Evolutionary conservation across 2,113 vertebrate genomes (phyloP).

Genomic region (Chloropsis hardwickii): DNA sequence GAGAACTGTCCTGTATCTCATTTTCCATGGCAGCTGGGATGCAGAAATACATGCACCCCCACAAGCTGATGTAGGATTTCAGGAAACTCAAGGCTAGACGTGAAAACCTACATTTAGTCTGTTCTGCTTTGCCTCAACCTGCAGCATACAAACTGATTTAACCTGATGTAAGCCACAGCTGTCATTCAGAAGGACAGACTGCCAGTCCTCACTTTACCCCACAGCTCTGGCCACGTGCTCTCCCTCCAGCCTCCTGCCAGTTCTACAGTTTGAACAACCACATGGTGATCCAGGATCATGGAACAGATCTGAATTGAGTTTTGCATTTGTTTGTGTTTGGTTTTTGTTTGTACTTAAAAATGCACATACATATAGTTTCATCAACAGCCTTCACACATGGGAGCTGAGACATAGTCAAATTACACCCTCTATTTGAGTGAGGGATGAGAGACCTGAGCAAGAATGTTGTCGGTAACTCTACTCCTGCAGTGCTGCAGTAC

Average conservation of each 20-base stretch:
- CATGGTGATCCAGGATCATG: not conserved
- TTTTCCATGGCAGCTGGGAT: not conserved
- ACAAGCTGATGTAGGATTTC: not conserved
- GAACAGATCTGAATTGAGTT: not conserved
- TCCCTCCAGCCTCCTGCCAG: not conserved
- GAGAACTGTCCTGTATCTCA: not conserved
- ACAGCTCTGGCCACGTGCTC: not conserved
- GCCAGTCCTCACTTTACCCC: conserved; percentile 35
- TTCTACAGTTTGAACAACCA: not conserved
- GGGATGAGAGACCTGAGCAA: conserved; percentile 59
- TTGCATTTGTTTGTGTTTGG: not conserved
- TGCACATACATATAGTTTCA: not conserved
- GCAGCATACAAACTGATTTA: not conserved
- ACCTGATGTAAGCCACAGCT: conserved; percentile 39
- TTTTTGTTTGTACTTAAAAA: conserved; percentile 6
- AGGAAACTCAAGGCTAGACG: not conserved
- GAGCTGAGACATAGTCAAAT: conserved; percentile 57
- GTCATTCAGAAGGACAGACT: conserved; percentile 53
- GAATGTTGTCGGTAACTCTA: conserved; percentile 57
- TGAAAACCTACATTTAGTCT: conserved; percentile 37
- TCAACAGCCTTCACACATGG: conserved; percentile 22
- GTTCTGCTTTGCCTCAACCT: not conserved
- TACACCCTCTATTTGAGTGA: conserved; percentile 64
- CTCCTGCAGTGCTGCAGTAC: not conserved
- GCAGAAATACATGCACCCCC: not conserved